Conservation (phyloP, 2,888 invertebrate species). For the Furcula furcula region DNA sequence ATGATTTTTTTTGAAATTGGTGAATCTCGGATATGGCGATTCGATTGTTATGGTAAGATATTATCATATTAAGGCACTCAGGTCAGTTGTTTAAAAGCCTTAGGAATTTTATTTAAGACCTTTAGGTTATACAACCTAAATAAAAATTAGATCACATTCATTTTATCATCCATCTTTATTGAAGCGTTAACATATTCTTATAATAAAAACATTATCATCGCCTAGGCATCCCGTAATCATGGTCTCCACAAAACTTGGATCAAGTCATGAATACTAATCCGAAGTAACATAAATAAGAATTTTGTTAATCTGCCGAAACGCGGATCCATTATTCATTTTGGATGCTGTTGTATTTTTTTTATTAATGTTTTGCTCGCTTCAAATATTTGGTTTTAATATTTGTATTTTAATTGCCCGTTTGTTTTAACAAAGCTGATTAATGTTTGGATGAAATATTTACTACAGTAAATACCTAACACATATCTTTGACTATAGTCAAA, state of each 20-base stretch:
- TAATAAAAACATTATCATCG: neutral
- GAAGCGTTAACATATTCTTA: neutral
- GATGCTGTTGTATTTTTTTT: neutral
- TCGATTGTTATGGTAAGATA: too few relatives aligned
- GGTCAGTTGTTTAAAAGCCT: too few relatives aligned
- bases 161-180: too few relatives aligned
- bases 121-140: too few relatives aligned
- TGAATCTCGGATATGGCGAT: too few relatives aligned
- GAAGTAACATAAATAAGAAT: conserved; percentile 8
- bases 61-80: too few relatives aligned
- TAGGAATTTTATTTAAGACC: too few relatives aligned
- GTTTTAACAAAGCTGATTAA: neutral
- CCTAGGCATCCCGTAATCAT: neutral
- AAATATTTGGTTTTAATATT: neutral
- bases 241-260: neutral
- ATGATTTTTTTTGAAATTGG: too few relatives aligned
- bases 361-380: neutral
- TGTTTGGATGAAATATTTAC: too few relatives aligned
- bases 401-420: neutral
- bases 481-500: too few relatives aligned
- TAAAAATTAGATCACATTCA: too few relatives aligned
- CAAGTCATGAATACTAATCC: conserved; percentile 3
- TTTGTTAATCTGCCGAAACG: conserved; percentile 5
- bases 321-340: conserved; percentile 7
- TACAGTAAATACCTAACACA: too few relatives aligned